Conservation (phyloP, 2,797 vertebrate genomes). For the Coracias cyanogaster region DNA sequence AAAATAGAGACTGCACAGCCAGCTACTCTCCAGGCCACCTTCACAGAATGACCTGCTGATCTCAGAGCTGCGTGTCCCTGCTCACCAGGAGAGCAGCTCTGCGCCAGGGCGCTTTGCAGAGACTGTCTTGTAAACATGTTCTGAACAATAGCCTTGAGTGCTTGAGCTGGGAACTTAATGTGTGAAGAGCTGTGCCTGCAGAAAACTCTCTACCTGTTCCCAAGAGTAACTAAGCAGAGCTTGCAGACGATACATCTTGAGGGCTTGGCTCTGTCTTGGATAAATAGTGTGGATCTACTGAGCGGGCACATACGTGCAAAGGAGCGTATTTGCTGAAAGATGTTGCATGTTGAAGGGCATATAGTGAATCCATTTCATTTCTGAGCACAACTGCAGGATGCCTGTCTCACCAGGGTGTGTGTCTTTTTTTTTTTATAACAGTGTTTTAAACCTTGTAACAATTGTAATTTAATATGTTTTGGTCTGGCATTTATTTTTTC, state of each 20-base stretch:
- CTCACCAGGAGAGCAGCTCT: neutral
- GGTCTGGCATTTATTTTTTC: conserved; percentile 9
- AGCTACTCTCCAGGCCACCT: neutral
- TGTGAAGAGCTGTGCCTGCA: neutral
- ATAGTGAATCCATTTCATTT: neutral
- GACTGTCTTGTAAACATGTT: neutral
- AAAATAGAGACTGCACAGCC: neutral
- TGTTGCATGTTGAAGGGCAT: neutral
- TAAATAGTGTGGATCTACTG: conserved; percentile 26
- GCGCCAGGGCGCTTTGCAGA: neutral
- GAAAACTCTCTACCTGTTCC: neutral
- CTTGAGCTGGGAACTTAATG: neutral
- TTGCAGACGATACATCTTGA: conserved; percentile 1
- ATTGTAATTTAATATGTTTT: neutral
- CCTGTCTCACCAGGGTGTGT: neutral
- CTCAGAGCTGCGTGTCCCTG: neutral
- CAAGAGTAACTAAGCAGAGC: neutral
- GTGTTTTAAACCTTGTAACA: neutral
- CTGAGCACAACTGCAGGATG: neutral
- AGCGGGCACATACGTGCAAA: neutral
- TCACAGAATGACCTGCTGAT: neutral
- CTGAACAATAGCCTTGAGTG: neutral
- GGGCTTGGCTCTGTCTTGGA: conserved; percentile 18
- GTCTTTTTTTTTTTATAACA: neutral
- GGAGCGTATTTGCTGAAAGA: conserved; percentile 5